phyloP scores from a whole-genome alignment of 2,113 vertebrate genomes.

The Beaufortia kweichowensis region DNA sequence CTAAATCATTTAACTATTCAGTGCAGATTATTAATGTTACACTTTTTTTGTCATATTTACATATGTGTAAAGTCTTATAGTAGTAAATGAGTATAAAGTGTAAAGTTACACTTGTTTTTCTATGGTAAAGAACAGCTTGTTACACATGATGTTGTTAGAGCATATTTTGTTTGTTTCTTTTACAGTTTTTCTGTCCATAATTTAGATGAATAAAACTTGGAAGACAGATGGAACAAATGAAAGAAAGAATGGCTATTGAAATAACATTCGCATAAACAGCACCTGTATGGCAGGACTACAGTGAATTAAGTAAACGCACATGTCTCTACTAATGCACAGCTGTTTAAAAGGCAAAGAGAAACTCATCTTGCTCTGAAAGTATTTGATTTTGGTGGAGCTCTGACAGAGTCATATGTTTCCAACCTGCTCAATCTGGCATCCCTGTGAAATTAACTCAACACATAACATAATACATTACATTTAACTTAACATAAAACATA shows the following conservation, averaged over 20 bases:
- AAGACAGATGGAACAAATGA: not conserved
- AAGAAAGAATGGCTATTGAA: not conserved
- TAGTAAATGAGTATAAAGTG: not conserved
- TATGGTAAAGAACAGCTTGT: no score
- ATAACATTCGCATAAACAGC: not conserved
- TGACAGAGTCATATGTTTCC: not conserved
- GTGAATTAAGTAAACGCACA: not conserved
- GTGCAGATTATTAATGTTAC: no score
- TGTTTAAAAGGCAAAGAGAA: conserved; percentile 16
- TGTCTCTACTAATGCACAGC: not conserved
- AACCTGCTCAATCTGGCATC: not conserved
- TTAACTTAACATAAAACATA: no score
- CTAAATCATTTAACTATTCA: no score
- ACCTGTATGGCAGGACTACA: not conserved
- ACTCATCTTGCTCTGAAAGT: conserved; percentile 50
- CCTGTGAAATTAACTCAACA: no score
- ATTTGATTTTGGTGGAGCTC: not conserved
- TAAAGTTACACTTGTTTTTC: no score
- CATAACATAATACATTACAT: no score
- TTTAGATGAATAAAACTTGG: no score
- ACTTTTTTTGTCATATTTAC: no score
- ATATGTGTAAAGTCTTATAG: not conserved
- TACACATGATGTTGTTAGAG: no score
- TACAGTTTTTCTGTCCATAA: no score
- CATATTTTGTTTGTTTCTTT: no score